These are phyloP conservation scores for Tortrix viridana DNA, from an alignment of 2,888 invertebrate genomes.

Conservation along the genomic window DNA sequence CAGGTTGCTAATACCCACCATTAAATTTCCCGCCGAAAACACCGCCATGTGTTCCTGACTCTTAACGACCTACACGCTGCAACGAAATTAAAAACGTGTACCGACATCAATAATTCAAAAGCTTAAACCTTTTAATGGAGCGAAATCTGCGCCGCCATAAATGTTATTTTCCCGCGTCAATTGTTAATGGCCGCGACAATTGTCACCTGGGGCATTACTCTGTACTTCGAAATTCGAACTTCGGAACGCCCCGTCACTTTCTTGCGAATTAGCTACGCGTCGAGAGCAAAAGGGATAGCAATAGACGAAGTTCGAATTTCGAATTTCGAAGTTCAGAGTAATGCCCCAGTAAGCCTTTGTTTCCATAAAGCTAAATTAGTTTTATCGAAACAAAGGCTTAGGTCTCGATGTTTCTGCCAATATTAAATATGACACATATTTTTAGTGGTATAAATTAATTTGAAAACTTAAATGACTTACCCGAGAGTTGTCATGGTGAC, in stretches of 20 bases:
- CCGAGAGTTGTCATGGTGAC: conserved; percentile 99
- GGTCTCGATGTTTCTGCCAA: too few relatives aligned
- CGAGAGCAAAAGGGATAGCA: too few relatives aligned
- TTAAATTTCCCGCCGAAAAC: conserved; percentile 28
- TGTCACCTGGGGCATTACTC: conserved; percentile 62
- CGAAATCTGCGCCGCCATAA: conserved; percentile 69
- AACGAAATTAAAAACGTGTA: conserved; percentile 50
- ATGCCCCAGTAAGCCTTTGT: too few relatives aligned
- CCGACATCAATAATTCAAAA: conserved; percentile 59
- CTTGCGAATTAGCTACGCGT: too few relatives aligned
- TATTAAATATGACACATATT: too few relatives aligned
- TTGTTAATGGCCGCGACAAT: conserved; percentile 76
- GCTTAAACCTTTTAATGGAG: conserved; percentile 62
- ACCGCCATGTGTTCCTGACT: conserved; percentile 26
- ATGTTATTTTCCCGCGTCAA: conserved; percentile 71
- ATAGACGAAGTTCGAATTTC: too few relatives aligned
- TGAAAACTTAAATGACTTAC: conserved; percentile 87
- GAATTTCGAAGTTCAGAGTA: too few relatives aligned
- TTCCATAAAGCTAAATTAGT: too few relatives aligned
- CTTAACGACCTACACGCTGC: conserved; percentile 20
- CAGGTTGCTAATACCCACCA: conserved; percentile 1
- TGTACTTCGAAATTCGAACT: too few relatives aligned
- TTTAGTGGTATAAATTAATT: not conserved
- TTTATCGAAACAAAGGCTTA: too few relatives aligned
- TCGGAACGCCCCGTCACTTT: too few relatives aligned